These are phyloP conservation scores for Bufo gargarizans DNA, from an alignment of 2,113 vertebrate species.

Conservation along the genomic window DNA sequence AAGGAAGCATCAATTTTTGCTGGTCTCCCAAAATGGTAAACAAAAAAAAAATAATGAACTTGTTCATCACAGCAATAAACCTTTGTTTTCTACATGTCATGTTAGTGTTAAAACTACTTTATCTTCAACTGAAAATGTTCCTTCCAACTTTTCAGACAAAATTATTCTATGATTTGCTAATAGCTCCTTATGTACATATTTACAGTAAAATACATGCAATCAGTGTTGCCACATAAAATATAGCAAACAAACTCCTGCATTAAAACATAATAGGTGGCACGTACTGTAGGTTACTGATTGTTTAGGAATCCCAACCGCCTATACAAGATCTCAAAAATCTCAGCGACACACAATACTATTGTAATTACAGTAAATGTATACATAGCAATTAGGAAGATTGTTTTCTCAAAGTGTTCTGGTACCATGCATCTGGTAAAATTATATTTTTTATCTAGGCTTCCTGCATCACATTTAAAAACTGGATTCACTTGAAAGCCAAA, in stretches of 20 bases:
- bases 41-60: background rate
- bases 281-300: conserved; percentile 68
- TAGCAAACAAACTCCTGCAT: conserved; percentile 37
- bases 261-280: background rate
- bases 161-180: background rate
- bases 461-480: conserved; percentile 79
- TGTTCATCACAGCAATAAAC: conserved; percentile 37
- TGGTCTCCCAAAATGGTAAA: background rate
- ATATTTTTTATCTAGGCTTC: conserved; percentile 75
- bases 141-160: background rate
- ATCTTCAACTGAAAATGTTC: conserved; percentile 8
- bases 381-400: conserved; percentile 88
- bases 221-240: conserved; percentile 1
- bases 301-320: conserved; percentile 78
- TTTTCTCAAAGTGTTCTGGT: conserved; percentile 90
- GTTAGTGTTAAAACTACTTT: conserved; percentile 2
- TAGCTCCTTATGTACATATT: conserved; percentile 27
- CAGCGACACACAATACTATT: conserved; percentile 78
- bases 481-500: conserved; percentile 86
- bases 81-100: conserved; percentile 3
- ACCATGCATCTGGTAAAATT: conserved; percentile 82
- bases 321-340: conserved; percentile 86
- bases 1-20: background rate
- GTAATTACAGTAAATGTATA: conserved; percentile 88
- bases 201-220: conserved; percentile 11